These are phyloP conservation scores for Syrmaticus mikado DNA, from an alignment of 2,113 vertebrate species.

Conservation along the genomic window DNA sequence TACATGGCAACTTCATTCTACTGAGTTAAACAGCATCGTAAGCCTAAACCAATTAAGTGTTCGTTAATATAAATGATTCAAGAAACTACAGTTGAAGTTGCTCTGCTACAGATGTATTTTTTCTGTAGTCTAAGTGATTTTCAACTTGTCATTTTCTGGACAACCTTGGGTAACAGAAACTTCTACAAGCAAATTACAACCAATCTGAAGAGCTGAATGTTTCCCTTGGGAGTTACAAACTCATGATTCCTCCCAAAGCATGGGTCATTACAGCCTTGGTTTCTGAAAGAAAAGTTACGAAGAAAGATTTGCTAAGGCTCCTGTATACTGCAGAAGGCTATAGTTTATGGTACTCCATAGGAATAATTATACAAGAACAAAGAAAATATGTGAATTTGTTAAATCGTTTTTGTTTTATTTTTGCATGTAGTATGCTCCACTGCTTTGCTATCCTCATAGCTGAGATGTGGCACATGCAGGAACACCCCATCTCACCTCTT, in stretches of 20 bases:
- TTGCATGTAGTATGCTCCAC: not conserved
- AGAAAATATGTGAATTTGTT: not conserved
- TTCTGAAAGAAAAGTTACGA: not conserved
- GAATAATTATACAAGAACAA: not conserved
- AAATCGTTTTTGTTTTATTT: not conserved
- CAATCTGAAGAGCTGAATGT: not conserved
- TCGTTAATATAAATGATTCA: not conserved
- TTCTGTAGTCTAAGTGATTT: not conserved
- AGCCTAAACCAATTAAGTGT: not conserved
- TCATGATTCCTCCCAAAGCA: not conserved
- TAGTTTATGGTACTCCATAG: not conserved
- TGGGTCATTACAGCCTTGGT: not conserved
- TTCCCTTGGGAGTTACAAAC: not conserved
- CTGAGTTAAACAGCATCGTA: not conserved
- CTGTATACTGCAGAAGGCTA: not conserved
- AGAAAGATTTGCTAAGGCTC: not conserved
- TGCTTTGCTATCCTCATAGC: not conserved
- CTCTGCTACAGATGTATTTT: not conserved
- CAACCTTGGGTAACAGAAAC: not conserved
- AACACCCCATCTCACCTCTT: not conserved
- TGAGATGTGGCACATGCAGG: not conserved
- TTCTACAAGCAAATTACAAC: not conserved
- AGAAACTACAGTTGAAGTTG: not conserved
- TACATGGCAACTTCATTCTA: not conserved
- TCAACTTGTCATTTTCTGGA: not conserved